Conservation (phyloP, 1,140 invertebrate species). For the Glomeris maerens region DNA sequence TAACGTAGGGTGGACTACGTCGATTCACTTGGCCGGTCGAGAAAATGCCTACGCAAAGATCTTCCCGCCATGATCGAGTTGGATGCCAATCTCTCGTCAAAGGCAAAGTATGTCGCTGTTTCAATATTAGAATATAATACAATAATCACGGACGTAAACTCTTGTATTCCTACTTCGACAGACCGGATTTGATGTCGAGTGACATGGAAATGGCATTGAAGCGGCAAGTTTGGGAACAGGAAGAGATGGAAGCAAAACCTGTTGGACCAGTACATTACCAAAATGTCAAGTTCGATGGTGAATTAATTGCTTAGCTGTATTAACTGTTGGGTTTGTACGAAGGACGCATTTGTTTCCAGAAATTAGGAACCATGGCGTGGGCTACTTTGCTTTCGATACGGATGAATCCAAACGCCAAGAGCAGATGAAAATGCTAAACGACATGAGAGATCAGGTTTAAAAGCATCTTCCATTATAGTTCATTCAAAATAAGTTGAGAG, state of each 20-base stretch:
- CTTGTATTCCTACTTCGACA: constrained; percentile 7
- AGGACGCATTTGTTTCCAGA: constrained; percentile 38
- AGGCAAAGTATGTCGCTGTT: constrained; percentile 2
- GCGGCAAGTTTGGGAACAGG: constrained; percentile 45
- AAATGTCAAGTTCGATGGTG: constrained; percentile 71
- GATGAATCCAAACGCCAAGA: constrained; percentile 57
- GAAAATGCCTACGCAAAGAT: constrained; percentile 65
- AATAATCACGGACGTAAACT: constrained; percentile 10
- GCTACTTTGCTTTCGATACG: constrained; percentile 72
- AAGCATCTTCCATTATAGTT: constrained; percentile 7
- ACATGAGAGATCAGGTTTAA: constrained; percentile 39
- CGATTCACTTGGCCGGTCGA: constrained; percentile 71
- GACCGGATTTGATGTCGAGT: constrained; percentile 24
- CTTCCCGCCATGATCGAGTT: constrained; percentile 30
- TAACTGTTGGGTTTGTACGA: background rate
- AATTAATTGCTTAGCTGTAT: background rate
- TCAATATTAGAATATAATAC: background rate
- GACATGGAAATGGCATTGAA: constrained; percentile 29
- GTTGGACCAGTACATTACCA: constrained; percentile 63
- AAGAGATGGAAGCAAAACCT: constrained; percentile 35
- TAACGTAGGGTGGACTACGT: constrained; percentile 75
- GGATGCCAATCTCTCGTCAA: constrained; percentile 4
- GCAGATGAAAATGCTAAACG: constrained; percentile 58
- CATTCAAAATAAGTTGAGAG: no score
- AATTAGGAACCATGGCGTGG: constrained; percentile 72